Conservation (phyloP, 2,113 vertebrate species). For the Tylochromis polylepis region DNA sequence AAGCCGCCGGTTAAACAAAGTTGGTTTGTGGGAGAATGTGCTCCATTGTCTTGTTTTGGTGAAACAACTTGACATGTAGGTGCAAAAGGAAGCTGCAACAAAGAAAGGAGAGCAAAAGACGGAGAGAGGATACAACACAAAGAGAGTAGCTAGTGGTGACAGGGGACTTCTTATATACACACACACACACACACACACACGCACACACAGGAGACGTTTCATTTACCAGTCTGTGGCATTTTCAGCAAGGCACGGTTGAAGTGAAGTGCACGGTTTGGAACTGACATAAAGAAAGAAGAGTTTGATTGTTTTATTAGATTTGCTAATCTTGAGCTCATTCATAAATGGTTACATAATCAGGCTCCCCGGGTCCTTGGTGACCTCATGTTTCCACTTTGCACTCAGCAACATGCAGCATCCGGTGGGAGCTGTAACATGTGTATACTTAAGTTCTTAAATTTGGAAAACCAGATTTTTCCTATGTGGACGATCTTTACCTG, state of each 20-base stretch:
- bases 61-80: slow-evolving; percentile 34
- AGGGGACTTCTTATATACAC: not conserved
- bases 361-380: not conserved
- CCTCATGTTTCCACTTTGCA: not conserved
- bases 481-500: not conserved
- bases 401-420: not conserved
- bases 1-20: not conserved
- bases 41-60: slow-evolving; percentile 10
- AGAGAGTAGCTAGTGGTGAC: slow-evolving; percentile 14
- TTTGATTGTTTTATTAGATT: not conserved
- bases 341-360: not conserved
- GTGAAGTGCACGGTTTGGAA: not conserved
- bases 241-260: not conserved
- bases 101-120: slow-evolving; percentile 15
- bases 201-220: not conserved
- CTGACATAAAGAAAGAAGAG: not conserved
- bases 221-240: not conserved
- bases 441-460: not conserved
- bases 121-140: slow-evolving; percentile 13
- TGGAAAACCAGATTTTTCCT: not conserved
- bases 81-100: slow-evolving; percentile 41
- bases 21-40: not conserved
- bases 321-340: not conserved
- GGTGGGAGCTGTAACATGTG: not conserved
- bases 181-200: not conserved